Evolutionary conservation across 2,888 invertebrate genomes (phyloP), one percentile per base, ranked within the genome.

Genomic region (Tethea ocularis): DNA sequence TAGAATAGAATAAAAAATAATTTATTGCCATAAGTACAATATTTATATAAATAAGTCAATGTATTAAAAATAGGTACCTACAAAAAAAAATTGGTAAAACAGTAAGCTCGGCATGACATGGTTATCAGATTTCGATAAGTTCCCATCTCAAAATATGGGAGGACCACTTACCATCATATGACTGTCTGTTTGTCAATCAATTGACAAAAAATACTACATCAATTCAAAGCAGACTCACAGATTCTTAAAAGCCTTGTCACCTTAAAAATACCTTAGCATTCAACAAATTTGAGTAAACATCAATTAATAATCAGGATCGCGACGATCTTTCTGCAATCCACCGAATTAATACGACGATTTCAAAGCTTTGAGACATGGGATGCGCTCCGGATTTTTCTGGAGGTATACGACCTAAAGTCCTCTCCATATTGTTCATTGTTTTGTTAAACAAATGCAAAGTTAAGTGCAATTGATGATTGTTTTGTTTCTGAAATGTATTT

Each of bases 261-360:
- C 17, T 23, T 22, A 57, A 53, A 52, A 61, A 23, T 29, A 38
- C 24, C 56, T 51, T 26, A 46, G 24, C 22, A 59, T 62, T 56
- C 41, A 61, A 60, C 56, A 17, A 52, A 38, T 23, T 58, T 23
- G 59, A 58, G 75, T 72, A 76, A 75, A 76, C 75, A 75, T 61
- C 72, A 55, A 77, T 77, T 77, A 77, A 75, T 75, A 76, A 66
- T 29, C 29, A 26, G 26, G 26, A 10, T 29, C 15, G 26, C 17
- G 29, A 10, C 7, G n/a, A 46, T 46, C 17, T 20, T 46, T 46
- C 20, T 2, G 20, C 20, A 46, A n/a, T n/a, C 38, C n/a, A 5
- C n/a, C 20, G 20, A 20, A 46, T 17, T 20, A 46, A 46, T 46
- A 46, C 17, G 41, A 41, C 41, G 46, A 10, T 20, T n/a, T 10